phyloP scores from a whole-genome alignment of 2,113 vertebrate genomes.

The Oostethus manadensis region DNA sequence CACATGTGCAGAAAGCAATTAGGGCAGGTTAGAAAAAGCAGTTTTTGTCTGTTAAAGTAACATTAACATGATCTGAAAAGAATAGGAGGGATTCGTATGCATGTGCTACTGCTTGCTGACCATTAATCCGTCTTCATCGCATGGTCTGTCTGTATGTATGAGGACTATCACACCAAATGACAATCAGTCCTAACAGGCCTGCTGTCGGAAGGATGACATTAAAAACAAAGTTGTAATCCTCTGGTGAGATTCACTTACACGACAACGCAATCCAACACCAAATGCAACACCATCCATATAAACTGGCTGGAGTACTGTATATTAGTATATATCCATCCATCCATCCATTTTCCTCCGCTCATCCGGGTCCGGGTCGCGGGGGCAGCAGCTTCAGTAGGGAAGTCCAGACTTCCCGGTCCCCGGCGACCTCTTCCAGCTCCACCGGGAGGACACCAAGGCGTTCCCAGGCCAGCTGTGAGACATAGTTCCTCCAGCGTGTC shows the following conservation, averaged over 20 bases:
- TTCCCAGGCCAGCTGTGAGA: too few species aligned
- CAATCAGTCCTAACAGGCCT: conserved; percentile 21
- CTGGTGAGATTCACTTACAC: not conserved
- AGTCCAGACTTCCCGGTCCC: too few species aligned
- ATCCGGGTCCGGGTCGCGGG: too few species aligned
- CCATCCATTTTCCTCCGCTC: too few species aligned
- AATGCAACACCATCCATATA: not conserved
- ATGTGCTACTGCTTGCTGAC: not conserved
- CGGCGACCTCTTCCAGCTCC: too few species aligned
- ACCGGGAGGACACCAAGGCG: too few species aligned
- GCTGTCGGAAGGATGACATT: not conserved
- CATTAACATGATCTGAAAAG: not conserved
- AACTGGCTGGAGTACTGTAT: not conserved
- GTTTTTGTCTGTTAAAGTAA: too few species aligned
- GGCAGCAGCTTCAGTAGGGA: too few species aligned
- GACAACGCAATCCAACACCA: conserved; percentile 1
- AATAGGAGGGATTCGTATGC: not conserved
- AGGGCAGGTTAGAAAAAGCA: not conserved
- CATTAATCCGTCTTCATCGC: not conserved
- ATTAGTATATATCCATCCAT: too few species aligned
- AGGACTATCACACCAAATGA: conserved; percentile 25
- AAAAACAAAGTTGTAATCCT: conserved; percentile 11
- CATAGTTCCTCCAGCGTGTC: too few species aligned
- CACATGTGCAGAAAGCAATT: not conserved
- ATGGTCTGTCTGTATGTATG: not conserved